Base-by-base conservation (phyloP, 2,113 vertebrate genomes). In the Myotis brandtii region DNA sequence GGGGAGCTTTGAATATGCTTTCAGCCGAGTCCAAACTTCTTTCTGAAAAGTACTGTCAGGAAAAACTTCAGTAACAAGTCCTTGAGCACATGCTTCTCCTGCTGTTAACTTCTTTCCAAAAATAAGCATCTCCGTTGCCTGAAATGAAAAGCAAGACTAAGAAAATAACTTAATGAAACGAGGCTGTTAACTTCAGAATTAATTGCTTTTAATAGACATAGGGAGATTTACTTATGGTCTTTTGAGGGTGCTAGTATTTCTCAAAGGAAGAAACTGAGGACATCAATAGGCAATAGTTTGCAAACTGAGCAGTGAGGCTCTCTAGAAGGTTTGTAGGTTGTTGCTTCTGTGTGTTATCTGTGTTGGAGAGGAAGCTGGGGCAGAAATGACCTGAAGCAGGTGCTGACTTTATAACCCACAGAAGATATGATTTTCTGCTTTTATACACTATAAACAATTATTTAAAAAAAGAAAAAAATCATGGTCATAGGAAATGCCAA, bases 81-180 rank as follows among this genome's bases (percentile, higher is more conserved):
- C 99, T 37, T 96, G 96, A 30, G 98, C 96, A 94, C 98, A 99
- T 0, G 99, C 99, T 97, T 99, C 99, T 50, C 70, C 67, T 37
- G 99, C 99, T 21, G 99, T 99, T 92, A 99, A 95, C 98, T 99
- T 99, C 98, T 98, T 99, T 84, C 99, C 99, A 96, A 99, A 99
- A 94, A 99, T 94, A 87, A 99, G 97, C 97, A 99, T 97, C 96
- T 99, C 99, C n/a, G 52, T 97, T 76, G 99, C 99, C 99, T 99
- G 86, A 9, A 93, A 43, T 23, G 40, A 81, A 94, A 90, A 96
- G 85, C 73, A 91, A 89, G 3, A 95, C 37, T 77, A 86, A 56
- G 46, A 1, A 0, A 14, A 6, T 64, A 48, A 77, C 48, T 87
- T 43, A 75, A 30, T 1, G 14, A 90, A 89, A 94, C 7, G 43